A percentile compares a stretch with the other conserved stretches of the same genome.
Evolutionary conservation across 1,140 invertebrate species (phyloP).

Genomic region (Scaptomyza graminum): DNA sequence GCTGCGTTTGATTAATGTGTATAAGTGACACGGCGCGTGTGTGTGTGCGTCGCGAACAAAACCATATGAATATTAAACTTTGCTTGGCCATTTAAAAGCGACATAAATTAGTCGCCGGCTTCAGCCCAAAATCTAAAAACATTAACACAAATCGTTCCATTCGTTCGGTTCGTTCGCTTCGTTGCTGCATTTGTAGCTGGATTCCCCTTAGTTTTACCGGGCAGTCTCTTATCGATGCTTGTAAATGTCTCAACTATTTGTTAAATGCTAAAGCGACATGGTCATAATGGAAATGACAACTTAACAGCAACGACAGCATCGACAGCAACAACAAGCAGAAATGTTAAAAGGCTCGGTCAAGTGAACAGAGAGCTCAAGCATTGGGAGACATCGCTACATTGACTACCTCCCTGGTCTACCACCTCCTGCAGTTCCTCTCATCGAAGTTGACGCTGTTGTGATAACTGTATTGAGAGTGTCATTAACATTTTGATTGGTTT

Average conservation of each 20-base stretch:
- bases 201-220: conserved; percentile 8
- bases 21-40: conserved; percentile 20
- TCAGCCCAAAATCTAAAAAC: conserved; percentile 59
- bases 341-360: conserved; percentile 77
- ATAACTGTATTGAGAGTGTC: conserved; percentile 83
- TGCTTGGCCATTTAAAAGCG: conserved; percentile 62
- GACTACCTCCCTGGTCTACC: not conserved
- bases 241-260: conserved; percentile 84
- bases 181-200: conserved; percentile 50
- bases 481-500: conserved; percentile 83
- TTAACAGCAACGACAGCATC: conserved; percentile 56
- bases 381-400: conserved; percentile 6
- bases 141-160: conserved; percentile 71
- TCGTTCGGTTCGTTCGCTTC: conserved; percentile 1
- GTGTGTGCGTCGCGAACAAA: conserved; percentile 11
- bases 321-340: conserved; percentile 39
- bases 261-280: conserved; percentile 83
- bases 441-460: conserved; percentile 37
- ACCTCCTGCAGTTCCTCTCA: not conserved
- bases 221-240: conserved; percentile 63
- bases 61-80: conserved; percentile 72
- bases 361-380: conserved; percentile 29
- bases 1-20: conserved; percentile 67
- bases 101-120: conserved; percentile 66
- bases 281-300: conserved; percentile 83